Base-by-base conservation (phyloP, 2,888 invertebrate genomes). In the Epiperipatus broadwayi region DNA sequence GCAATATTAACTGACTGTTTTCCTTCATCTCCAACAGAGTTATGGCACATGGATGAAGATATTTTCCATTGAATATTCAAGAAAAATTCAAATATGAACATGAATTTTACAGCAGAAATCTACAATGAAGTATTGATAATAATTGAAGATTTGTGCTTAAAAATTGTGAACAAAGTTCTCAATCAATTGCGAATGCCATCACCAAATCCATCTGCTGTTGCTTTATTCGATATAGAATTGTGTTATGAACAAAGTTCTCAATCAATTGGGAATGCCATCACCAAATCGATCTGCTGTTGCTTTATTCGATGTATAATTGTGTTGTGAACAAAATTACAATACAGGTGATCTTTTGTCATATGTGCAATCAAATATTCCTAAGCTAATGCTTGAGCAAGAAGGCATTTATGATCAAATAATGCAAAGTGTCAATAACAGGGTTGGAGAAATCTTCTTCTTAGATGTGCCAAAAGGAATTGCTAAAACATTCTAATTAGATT, bases 1-100 rank as follows among this genome's bases (percentile, higher is more conserved):
- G 43, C 44, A 27, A 41, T 49, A 41, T 31, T 44, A 45, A 35
- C 44, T 15, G 40, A 46, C 37, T 52, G 47, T 33, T 45, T 46
- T 21, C 40, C 47, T 33, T 41, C 46, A 29, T 43, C 47, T 32
- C 47, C 48, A n/a, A 32, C 45, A 39, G n/a, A n/a, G 36, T 41
- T 49, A 27, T 49, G 47, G 52, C 21, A 37, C 41, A 41, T 52
- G 39, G 36, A 49, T 15, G 50, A 52, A 43, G 48, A 50, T 42
- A 43, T 49, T 42, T 32, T 33, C 7, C 29, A 27, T 31, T 37
- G 33, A 21, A 27, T 41, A 15, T 1, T 19, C 16, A 21, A 28
- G 18, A 3, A 40, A n/a, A n/a, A n/a, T n/a, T n/a, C n/a, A n/a
- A n/a, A n/a, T n/a, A n/a, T n/a, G n/a, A n/a, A n/a, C n/a, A n/a